Evolutionary conservation across 2,888 invertebrate species (phyloP), one percentile per base, ranked within the genome.

Genomic region (Aleiodes alternator): DNA sequence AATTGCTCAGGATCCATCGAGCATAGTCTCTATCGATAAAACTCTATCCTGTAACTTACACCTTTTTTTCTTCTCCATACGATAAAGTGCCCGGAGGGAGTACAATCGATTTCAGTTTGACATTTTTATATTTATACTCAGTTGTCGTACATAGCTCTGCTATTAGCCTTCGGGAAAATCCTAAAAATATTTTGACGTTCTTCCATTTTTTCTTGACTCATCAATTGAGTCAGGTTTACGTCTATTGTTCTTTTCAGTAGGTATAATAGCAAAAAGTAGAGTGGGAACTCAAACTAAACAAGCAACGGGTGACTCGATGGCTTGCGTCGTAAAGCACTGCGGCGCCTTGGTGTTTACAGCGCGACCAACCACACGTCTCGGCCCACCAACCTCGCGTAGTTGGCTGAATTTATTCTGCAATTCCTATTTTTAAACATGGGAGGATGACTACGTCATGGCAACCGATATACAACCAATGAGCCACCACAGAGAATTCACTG

Each of bases 271-370:
- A 53, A 73, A 64, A 64, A 51, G 14, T 72, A 66, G 16, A 66
- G 38, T 34, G 43, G 53, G 38, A 82, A 76, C 82, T 80, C 85
- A 84, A 87, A 84, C 84, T 87, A 87, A 87, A 87, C 86, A 76
- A 80, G 78, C 69, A 77, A 81, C 80, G 79, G 82, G 82, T 82
- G 80, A 72, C 61, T 29, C 82, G 80, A 68, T 51, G 68, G 51
- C 81, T 81, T 82, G 88, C 90, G 88, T 90, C 90, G 89, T 90
- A 90, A 90, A 90, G 90, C 89, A 89, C 88, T 90, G 90, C 90
- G 91, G 91, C 91, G 91, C 91, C 91, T 90, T 87, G 87, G 86
- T 91, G 91, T 91, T 91, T 91, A 91, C 90, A 90, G 84, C 88
- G 87, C 84, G 86, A 84, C 72, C 76, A 78, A 79, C 78, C 76